These are phyloP conservation scores for Kuschelorhynchus macadamiae DNA, from an alignment of 2,888 invertebrate species.

Conservation along the genomic window DNA sequence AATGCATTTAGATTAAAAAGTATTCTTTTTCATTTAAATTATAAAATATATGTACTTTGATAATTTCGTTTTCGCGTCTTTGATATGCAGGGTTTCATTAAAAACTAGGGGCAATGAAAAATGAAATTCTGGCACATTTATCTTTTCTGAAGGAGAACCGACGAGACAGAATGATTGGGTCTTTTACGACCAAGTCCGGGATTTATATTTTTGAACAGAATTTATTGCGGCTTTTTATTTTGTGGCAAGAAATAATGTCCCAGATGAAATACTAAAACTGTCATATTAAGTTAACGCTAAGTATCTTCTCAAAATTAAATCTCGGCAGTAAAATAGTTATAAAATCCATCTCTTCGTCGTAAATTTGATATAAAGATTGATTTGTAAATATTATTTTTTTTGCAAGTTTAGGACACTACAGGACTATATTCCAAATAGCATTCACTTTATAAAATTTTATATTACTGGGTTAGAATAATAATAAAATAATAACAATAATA, in stretches of 20 bases:
- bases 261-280: constrained; percentile 60
- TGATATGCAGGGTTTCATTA: no score
- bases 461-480: no score
- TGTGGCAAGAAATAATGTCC: constrained; percentile 57
- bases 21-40: no score
- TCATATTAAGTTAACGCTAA: constrained; percentile 62
- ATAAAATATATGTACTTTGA: no score
- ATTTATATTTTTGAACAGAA: constrained; percentile 53
- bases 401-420: no score
- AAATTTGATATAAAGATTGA: constrained; percentile 24
- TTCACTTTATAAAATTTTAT: no score
- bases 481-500: no score
- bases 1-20: no score
- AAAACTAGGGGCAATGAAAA: no score
- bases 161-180: constrained; percentile 24
- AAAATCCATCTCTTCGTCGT: constrained; percentile 52
- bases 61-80: no score
- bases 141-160: constrained; percentile 6
- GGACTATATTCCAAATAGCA: no score
- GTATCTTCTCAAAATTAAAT: constrained; percentile 53
- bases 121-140: not conserved
- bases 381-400: no score
- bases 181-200: constrained; percentile 14
- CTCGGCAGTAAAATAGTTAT: constrained; percentile 55
- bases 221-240: constrained; percentile 58